Evolutionary conservation across 2,888 invertebrate species (phyloP), one percentile per base, ranked within the genome.

Genomic region (Aspidiotus rigidus): DNA sequence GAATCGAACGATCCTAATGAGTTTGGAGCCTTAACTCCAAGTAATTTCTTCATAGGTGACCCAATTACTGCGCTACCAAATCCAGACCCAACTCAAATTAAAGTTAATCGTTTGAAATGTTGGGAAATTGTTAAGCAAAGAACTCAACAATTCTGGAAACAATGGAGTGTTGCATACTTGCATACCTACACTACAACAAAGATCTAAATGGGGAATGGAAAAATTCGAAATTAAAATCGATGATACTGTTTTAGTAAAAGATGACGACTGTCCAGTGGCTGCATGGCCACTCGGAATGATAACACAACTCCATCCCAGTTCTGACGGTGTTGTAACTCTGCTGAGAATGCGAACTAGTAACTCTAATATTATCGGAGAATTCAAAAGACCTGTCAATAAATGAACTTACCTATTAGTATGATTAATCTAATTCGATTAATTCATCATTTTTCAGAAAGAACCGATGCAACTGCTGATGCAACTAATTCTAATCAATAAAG

Each of bases 31-130:
- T 28, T 59, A 28, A 59, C 59, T 9, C 59, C 59, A 28, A 28
- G 59, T 6, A 76, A 77, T 69, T 76, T 77, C 61, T 70, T 77
- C 0, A 75, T 76, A 57, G 76, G 75, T 7, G 69, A 70, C 53
- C 66, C 74, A 2, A 59, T 76, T 1, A 74, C 66, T 0, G 57
- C 72, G 0, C 13, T 75, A 2, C 74, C 75, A 2, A 74, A 77
- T 49, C 72, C 72, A 0, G 71, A 75, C 16, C 7, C 75, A 1
- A 62, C 62, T 6, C 66, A 74, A 11, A 13, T 71, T 9, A 64
- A 71, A 13, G 40, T 62, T 0, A 59, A 59, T 59, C 16, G 28
- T 7, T 59, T 59, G 39, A 59, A 59, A 28, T 59, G 3, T 39
- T 59, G 59, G 59, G 28, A 59, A 17, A 15, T 56, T 39, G 28